Percentiles rank a stretch among this genome's conserved stretches.
phyloP scores from a whole-genome alignment of 1,140 invertebrate genomes.

The Nephila pilipes region DNA sequence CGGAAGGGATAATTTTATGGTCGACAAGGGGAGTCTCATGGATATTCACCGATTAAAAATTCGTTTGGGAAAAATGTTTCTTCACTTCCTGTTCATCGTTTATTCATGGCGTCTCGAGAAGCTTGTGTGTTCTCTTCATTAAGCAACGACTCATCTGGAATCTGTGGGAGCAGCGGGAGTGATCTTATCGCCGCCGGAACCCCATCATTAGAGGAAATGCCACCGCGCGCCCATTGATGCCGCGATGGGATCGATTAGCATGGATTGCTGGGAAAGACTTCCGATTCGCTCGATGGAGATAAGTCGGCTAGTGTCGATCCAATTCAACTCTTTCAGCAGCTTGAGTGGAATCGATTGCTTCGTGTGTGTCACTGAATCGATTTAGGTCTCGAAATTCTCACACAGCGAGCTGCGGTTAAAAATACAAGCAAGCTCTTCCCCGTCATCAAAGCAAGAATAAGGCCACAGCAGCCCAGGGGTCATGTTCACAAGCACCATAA shows the following conservation, averaged over 20 bases:
- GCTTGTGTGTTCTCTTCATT: conserved; percentile 8
- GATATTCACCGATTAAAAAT: too few relatives aligned
- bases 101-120: neutral
- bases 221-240: neutral
- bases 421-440: too few relatives aligned
- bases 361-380: neutral
- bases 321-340: neutral
- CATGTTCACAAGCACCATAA: too few relatives aligned
- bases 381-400: too few relatives aligned
- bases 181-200: neutral
- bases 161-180: neutral
- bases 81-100: conserved; percentile 19
- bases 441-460: too few relatives aligned
- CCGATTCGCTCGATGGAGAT: neutral
- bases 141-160: neutral
- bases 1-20: too few relatives aligned
- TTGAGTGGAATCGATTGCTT: neutral
- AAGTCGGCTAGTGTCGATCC: too few relatives aligned
- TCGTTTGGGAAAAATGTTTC: too few relatives aligned
- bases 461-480: too few relatives aligned
- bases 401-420: too few relatives aligned
- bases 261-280: neutral
- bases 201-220: conserved; percentile 17
- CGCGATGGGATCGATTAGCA: conserved; percentile 1
- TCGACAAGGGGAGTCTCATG: too few relatives aligned